Evolutionary conservation across 1,140 invertebrate species (phyloP).

Genomic region (Adelges cooleyi): DNA sequence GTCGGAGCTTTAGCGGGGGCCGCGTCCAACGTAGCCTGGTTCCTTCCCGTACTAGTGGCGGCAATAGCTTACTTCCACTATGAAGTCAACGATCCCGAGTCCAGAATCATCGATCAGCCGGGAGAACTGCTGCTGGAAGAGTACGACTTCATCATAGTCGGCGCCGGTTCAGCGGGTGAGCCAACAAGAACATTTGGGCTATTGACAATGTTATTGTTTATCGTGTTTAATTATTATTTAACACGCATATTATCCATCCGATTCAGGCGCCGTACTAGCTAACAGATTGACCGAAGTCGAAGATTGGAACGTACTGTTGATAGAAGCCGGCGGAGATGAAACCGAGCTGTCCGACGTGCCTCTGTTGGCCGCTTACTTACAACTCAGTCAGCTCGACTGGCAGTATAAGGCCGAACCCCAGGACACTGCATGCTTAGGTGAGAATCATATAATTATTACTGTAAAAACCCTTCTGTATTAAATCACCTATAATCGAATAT

Average conservation of each 20-base stretch:
- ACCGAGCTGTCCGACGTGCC: slow-evolving; percentile 82
- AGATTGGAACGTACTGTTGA: slow-evolving; percentile 66
- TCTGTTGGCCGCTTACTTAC: slow-evolving; percentile 71
- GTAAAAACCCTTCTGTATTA: no score
- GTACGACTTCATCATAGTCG: slow-evolving; percentile 83
- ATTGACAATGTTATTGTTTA: background rate
- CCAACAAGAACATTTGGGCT: background rate
- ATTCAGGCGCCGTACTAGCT: slow-evolving; percentile 70
- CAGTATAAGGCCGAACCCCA: slow-evolving; percentile 83
- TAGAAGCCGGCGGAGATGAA: slow-evolving; percentile 86
- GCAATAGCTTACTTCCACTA: slow-evolving; percentile 73
- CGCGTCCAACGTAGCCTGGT: slow-evolving; percentile 53
- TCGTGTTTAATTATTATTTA: background rate
- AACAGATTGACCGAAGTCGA: slow-evolving; percentile 68
- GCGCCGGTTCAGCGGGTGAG: slow-evolving; percentile 80
- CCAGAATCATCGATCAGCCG: slow-evolving; percentile 52
- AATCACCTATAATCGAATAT: no score
- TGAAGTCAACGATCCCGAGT: slow-evolving; percentile 62
- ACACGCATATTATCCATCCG: background rate
- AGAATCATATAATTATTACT: slow-evolving; percentile 17
- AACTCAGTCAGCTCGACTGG: slow-evolving; percentile 82
- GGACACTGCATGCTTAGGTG: slow-evolving; percentile 66
- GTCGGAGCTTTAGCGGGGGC: slow-evolving; percentile 42
- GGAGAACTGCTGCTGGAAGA: slow-evolving; percentile 50
- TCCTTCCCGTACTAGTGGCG: slow-evolving; percentile 64